Evolutionary conservation across 2,888 invertebrate genomes (phyloP), one percentile per base, ranked within the genome.

Genomic region (Quadroppia sp.): DNA sequence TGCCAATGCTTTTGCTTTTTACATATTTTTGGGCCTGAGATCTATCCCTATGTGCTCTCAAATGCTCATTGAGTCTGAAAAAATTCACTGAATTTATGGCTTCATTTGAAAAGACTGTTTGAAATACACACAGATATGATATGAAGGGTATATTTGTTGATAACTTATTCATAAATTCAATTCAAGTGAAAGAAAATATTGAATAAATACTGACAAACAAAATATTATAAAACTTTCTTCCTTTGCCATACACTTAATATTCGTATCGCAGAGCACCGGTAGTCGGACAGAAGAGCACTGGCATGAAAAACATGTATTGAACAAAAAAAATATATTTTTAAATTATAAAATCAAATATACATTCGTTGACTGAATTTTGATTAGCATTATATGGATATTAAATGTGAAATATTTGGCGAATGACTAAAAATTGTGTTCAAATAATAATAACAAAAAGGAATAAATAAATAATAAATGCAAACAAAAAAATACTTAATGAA

Each of bases 121-220:
- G 45, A 9, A 17, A 45, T 9, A 36, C 36, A 15, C 45, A 36
- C 45, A 45, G 28, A 28, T 56, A n/a, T 53, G n/a, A 7, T 9
- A 53, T 23, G 53, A 2, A 13, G 23, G 20, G 23, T 53, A 53
- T 53, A 53, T 53, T 53, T 53, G 53, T 56, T 28, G 56, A 56
- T 56, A 56, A 56, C 56, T 56, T 56, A 56, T 56, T 56, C 56
- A 56, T 56, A 56, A 25, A 28, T 56, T 56, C 23, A 25, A 53
- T 53, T 53, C 53, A 23, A 23, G 23, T 53, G 23, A 53, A 36
- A 36, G 9, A 9, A 36, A 36, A 36, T 36, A 36, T 36, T 36
- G 36, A 36, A 36, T n/a, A 36, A 36, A 36, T 36, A 36, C 36
- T 36, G 36, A 36, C 36, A 9, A 36, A 36, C n/a, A n/a, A n/a